These are phyloP conservation scores for Agelastica alni DNA, from an alignment of 2,888 invertebrate genomes.

Conservation along the genomic window DNA sequence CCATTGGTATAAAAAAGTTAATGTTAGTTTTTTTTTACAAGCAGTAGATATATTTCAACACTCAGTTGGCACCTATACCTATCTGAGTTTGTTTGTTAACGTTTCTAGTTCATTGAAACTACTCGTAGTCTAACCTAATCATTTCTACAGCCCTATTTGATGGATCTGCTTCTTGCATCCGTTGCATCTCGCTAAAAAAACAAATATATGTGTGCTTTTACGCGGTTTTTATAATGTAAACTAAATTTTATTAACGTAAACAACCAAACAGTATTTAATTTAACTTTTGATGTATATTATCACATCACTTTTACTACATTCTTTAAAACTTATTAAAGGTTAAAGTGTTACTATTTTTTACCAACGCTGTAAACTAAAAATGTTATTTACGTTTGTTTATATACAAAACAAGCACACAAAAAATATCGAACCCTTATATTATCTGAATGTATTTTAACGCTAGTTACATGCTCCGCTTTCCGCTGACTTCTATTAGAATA, in stretches of 20 bases:
- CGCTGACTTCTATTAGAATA: no score
- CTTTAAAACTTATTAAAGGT: slow-evolving; percentile 18
- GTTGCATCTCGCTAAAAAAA: slow-evolving; percentile 23
- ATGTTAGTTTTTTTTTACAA: no score
- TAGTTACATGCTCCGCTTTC: no score
- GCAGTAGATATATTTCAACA: slow-evolving; percentile 12
- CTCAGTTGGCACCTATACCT: slow-evolving; percentile 14
- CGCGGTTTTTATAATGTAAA: slow-evolving; percentile 27
- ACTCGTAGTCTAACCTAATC: no score
- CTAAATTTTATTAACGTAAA: slow-evolving; percentile 25
- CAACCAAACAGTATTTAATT: slow-evolving; percentile 17
- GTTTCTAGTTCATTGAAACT: slow-evolving; percentile 7
- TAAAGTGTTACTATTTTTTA: no score
- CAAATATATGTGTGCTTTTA: slow-evolving; percentile 22
- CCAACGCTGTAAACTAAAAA: no score
- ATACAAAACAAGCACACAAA: no score
- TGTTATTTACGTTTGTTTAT: no score
- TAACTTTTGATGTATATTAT: slow-evolving; percentile 16
- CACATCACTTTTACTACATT: slow-evolving; percentile 9
- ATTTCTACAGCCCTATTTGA: slow-evolving; percentile 12
- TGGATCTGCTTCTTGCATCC: slow-evolving; percentile 20
- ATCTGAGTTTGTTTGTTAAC: slow-evolving; percentile 20
- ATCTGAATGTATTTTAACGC: no score
- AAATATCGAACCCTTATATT: no score
- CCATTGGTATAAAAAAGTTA: no score